Evolutionary conservation across 1,140 invertebrate species (phyloP).

Genomic region (Orchesella cincta): DNA sequence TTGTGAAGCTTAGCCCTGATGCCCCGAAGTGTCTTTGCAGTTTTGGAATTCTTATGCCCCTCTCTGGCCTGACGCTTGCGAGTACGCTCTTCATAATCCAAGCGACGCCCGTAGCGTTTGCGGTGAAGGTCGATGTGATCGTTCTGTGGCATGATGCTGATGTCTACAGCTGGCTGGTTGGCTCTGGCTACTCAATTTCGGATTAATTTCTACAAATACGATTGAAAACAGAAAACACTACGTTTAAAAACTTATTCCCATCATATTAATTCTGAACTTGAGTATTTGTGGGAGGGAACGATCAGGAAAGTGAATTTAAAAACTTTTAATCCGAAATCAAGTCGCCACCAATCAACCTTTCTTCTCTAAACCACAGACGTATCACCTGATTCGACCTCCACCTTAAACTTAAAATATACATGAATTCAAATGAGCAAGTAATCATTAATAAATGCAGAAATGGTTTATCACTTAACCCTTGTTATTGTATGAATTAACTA

Average conservation of each 20-base stretch:
- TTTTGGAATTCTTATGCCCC: conserved; percentile 84
- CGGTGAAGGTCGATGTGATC: conserved; percentile 98
- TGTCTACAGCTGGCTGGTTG: background rate
- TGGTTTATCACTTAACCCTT: too few relatives aligned
- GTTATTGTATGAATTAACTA: too few relatives aligned
- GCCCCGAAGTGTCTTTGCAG: conserved; percentile 88
- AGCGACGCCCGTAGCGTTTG: conserved; percentile 90
- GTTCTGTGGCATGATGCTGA: conserved; percentile 92
- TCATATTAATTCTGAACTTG: background rate
- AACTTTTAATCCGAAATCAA: conserved; percentile 4
- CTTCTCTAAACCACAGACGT: background rate
- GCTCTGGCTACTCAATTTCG: conserved; percentile 4
- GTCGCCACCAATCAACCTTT: background rate
- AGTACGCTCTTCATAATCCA: conserved; percentile 97
- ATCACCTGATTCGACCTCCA: conserved; percentile 2
- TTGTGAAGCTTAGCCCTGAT: conserved; percentile 98
- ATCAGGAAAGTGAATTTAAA: background rate
- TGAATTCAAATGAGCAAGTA: too few relatives aligned
- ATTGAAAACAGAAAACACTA: background rate
- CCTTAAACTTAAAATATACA: too few relatives aligned
- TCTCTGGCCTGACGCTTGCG: conserved; percentile 92
- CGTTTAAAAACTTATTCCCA: background rate
- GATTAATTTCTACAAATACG: background rate
- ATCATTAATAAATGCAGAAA: too few relatives aligned
- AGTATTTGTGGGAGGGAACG: conserved; percentile 19